These are phyloP conservation scores for Peromyscus californicus DNA, from an alignment of 2,113 vertebrate genomes.

Conservation along the genomic window DNA sequence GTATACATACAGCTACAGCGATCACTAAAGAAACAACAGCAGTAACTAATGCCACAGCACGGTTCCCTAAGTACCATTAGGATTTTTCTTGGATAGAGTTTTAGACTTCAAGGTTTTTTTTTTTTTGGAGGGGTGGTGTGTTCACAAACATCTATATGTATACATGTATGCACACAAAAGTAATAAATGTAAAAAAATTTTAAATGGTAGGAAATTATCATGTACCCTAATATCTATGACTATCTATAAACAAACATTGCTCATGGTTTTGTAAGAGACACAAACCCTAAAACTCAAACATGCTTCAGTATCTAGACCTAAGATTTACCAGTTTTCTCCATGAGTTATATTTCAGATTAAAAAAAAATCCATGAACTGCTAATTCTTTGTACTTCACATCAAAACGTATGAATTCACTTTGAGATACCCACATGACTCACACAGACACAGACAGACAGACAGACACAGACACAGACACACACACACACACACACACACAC, in stretches of 20 bases:
- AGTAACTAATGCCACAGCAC: not conserved
- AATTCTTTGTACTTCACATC: not conserved
- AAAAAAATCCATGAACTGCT: not conserved
- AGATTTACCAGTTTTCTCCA: not conserved
- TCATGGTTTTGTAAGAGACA: not conserved
- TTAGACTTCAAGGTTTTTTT: not conserved
- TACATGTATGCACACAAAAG: not conserved
- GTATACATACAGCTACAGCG: too few relatives aligned
- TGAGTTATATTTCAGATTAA: not conserved
- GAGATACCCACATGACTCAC: not conserved
- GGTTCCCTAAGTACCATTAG: not conserved
- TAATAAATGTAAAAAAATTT: not conserved
- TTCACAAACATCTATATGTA: not conserved
- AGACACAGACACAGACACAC: not conserved
- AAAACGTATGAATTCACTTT: not conserved
- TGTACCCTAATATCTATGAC: not conserved
- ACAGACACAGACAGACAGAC: not conserved
- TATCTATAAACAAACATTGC: not conserved
- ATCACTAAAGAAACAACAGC: too few relatives aligned
- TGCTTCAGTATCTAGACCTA: not conserved
- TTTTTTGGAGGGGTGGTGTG: not conserved
- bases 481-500: not conserved
- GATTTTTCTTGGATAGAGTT: not conserved
- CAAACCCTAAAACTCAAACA: not conserved
- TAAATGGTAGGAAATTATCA: not conserved